Evolutionary conservation across 2,113 vertebrate genomes (phyloP).

Genomic region (Epinephelus moara): DNA sequence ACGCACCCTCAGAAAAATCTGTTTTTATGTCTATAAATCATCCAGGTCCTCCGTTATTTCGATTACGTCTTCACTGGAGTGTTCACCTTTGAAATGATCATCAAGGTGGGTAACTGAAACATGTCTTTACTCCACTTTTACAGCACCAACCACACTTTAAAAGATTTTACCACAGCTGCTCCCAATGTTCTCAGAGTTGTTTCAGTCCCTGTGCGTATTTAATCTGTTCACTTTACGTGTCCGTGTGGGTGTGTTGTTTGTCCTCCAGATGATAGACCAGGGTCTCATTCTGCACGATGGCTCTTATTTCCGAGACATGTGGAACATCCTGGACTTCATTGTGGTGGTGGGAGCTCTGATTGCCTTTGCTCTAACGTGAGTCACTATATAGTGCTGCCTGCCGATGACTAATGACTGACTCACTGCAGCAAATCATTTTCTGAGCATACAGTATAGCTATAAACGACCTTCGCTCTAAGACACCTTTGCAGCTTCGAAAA

Average conservation of each 20-base stretch:
- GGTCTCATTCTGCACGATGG: conserved; percentile 97
- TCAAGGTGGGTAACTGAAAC: conserved; percentile 88
- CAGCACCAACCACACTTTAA: neutral
- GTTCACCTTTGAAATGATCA: conserved; percentile 99
- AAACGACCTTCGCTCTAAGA: conserved; percentile 47
- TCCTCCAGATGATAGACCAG: conserved; percentile 96
- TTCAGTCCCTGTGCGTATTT: neutral
- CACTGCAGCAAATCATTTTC: conserved; percentile 65
- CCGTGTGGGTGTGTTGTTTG: neutral
- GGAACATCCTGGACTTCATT: conserved; percentile 99
- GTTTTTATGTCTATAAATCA: conserved; percentile 18
- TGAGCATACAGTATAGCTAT: conserved; percentile 48
- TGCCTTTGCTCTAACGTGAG: conserved; percentile 98
- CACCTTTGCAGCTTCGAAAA: neutral
- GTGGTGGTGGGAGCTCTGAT: conserved; percentile 97
- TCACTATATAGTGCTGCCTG: conserved; percentile 71
- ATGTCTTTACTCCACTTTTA: neutral
- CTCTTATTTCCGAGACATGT: conserved; percentile 97
- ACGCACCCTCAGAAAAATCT: neutral
- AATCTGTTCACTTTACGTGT: neutral
- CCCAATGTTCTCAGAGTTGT: neutral
- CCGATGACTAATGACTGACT: conserved; percentile 74
- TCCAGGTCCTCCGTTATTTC: conserved; percentile 96
- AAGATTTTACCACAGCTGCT: neutral
- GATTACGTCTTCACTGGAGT: conserved; percentile 99